A percentile compares a stretch with the other conserved stretches of the same genome.
These are phyloP conservation scores for Hyalella azteca DNA, from an alignment of 2,888 invertebrate genomes.

Conservation along the genomic window DNA sequence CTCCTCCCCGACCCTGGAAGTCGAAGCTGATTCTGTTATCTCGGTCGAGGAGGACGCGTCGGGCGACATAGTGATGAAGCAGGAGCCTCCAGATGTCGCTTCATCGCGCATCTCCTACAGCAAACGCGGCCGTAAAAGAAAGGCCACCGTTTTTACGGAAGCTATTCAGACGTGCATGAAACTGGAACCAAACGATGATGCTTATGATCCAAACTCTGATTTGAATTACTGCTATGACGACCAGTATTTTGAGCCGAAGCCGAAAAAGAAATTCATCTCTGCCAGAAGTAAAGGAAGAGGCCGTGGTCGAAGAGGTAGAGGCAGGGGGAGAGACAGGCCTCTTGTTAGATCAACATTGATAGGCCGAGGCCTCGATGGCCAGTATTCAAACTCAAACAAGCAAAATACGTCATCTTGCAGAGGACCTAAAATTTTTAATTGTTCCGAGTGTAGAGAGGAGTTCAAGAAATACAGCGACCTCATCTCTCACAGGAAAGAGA, in stretches of 20 bases:
- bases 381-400: constrained; percentile 50
- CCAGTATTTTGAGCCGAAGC: constrained; percentile 45
- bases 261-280: constrained; percentile 46
- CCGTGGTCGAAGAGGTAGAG: constrained; percentile 50
- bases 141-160: constrained; percentile 47
- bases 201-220: constrained; percentile 53
- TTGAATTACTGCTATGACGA: background rate
- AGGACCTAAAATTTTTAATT: constrained; percentile 55
- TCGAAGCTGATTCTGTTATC: background rate
- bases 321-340: constrained; percentile 45
- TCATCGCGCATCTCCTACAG: constrained; percentile 49
- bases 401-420: constrained; percentile 43
- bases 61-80: constrained; percentile 31
- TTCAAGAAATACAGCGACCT: constrained; percentile 57
- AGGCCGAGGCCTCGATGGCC: constrained; percentile 53
- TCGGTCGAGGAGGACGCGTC: background rate
- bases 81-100: constrained; percentile 46
- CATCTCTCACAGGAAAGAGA: constrained; percentile 52
- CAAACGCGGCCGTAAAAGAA: constrained; percentile 54
- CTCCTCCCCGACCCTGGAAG: background rate
- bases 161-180: constrained; percentile 48
- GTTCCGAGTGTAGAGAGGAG: constrained; percentile 52
- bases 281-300: constrained; percentile 48
- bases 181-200: constrained; percentile 52
- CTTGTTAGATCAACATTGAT: constrained; percentile 51